phyloP scores from a whole-genome alignment of 2,113 vertebrate species.

The Eupsittula cactorum region DNA sequence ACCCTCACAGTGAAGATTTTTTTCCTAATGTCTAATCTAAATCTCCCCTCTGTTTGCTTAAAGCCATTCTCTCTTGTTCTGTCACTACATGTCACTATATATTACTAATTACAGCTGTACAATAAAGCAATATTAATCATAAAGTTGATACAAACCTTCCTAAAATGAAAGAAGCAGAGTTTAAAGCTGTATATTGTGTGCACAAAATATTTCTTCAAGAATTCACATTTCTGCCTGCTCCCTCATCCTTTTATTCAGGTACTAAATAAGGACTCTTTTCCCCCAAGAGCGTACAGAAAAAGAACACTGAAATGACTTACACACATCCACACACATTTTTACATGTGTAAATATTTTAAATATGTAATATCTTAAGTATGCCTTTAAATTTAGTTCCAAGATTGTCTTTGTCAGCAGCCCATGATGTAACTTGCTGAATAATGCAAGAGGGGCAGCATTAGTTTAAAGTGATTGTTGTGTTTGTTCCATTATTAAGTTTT shows the following conservation, averaged over 20 bases:
- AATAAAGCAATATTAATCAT: not conserved
- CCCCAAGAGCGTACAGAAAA: not conserved
- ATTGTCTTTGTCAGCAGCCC: not conserved
- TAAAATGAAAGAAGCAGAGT: not conserved
- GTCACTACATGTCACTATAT: not conserved
- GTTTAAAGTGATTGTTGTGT: slow-evolving; percentile 30
- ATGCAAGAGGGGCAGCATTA: slow-evolving; percentile 32
- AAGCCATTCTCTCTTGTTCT: not conserved
- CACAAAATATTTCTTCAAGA: not conserved
- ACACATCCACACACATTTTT: not conserved
- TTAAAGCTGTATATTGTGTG: not conserved
- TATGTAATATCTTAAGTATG: not conserved
- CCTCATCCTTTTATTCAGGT: not conserved
- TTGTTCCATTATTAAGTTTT: slow-evolving; percentile 29
- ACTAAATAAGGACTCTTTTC: not conserved
- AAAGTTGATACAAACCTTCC: not conserved
- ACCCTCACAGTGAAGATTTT: not conserved
- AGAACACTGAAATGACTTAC: not conserved
- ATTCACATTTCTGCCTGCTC: not conserved
- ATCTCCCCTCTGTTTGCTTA: not conserved
- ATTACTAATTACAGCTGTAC: not conserved
- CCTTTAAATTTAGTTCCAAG: not conserved
- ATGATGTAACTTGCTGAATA: not conserved
- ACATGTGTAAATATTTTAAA: not conserved
- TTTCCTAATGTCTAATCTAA: not conserved